A percentile compares a stretch with the other conserved stretches of the same genome.
Evolutionary conservation across 2,113 vertebrate species (phyloP).

Genomic region (Telmatochromis sp.): DNA sequence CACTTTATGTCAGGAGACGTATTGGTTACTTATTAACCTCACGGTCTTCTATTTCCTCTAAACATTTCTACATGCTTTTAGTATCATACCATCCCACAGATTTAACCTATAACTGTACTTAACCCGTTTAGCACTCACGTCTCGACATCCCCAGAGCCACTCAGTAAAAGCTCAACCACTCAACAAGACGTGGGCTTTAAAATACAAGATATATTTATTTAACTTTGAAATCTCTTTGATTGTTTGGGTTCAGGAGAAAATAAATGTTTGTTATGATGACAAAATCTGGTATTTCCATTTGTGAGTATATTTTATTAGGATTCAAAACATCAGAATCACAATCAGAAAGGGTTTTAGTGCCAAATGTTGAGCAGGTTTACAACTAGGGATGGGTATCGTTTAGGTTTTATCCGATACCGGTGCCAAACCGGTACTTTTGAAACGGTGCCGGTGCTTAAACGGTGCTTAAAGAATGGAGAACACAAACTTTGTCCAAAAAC

Average conservation of each 20-base stretch:
- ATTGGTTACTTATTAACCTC: background rate
- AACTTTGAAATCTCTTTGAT: background rate
- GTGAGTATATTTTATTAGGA: background rate
- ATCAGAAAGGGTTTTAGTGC: no score
- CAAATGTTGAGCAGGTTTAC: no score
- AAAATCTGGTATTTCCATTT: background rate
- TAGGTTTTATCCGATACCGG: no score
- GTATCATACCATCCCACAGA: background rate
- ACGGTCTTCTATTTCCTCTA: background rate
- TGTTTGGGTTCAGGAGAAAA: background rate
- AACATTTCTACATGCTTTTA: background rate
- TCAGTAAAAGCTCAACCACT: background rate
- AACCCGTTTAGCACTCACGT: background rate
- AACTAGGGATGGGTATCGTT: no score
- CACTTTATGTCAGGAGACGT: background rate
- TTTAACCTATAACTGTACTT: background rate
- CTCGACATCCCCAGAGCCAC: background rate
- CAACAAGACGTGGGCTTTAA: background rate
- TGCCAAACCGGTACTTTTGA: no score
- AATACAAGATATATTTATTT: rapidly evolving
- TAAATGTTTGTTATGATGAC: background rate
- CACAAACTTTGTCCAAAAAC: no score
- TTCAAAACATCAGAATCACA: background rate
- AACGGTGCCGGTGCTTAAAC: no score
- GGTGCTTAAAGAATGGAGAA: no score